Evolutionary conservation across 2,797 vertebrate species (phyloP), one percentile per base, ranked within the genome.

Genomic region (Acropternis orthonyx): DNA sequence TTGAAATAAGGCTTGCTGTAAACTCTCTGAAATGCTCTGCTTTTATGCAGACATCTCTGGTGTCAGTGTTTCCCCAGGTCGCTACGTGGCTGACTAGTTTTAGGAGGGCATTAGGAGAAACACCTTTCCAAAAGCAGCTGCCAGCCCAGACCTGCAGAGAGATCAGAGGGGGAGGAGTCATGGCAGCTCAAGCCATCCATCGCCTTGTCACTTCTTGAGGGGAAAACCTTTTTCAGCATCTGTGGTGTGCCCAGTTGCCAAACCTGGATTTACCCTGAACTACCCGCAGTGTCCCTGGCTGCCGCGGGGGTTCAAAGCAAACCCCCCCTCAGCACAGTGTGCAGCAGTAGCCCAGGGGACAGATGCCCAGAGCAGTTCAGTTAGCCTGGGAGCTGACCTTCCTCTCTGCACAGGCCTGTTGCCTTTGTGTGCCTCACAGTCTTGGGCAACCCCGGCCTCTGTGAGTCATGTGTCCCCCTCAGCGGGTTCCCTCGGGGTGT

Each of bases 281-380:
- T 37, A 10, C 14, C 65, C 39, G 2, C 20, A 3, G 13, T 7
- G 26, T 16, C 72, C 2, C 0, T 22, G 39, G 51, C 37, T 44
- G 16, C 58, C 0, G 0, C 26, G 6, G 17, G 7, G 61, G 39
- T 16, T 46, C 28, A 63, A 26, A 7, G 10, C 48, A 39, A 2
- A 1, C 9, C 30, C 48, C 48, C 22, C 49, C 51, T 26, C 2
- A 14, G n/a, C 2, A 3, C 22, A 0, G n/a, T 16, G 4, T 63
- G 46, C 49, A 17, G 21, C 66, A 1, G 5, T 18, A 43, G 58
- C 63, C 39, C 46, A 3, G 28, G 2, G 49, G 11, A 8, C 61
- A n/a, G 34, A 37, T 71, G 62, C 75, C 19, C 21, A 10, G 0
- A 7, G 51, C 43, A 12, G 20, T 1, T 32, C 34, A 2, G 22